Evolutionary conservation across 2,797 vertebrate genomes (phyloP), one percentile per base, ranked within the genome.

Genomic region (Delichon dasypus): DNA sequence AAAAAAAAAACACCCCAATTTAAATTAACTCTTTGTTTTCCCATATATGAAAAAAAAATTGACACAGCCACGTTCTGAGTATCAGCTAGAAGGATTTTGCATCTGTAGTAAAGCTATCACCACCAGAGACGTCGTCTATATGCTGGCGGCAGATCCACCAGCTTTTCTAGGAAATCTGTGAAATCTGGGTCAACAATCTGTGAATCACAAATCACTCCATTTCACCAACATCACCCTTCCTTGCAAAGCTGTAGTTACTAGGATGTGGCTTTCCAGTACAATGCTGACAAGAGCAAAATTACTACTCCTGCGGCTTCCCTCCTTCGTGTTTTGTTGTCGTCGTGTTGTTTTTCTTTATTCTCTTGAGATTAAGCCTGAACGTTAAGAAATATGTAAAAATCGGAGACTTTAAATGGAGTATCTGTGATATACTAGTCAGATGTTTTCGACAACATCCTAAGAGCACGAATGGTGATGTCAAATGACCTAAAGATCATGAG

Each of bases 131-230:
- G 32, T 61, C 54, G 73, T 78, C 74, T 70, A 7, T 65, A 22
- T 34, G 30, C 25, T 40, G 66, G 32, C 55, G 53, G 32, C 42
- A 86, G 48, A 90, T 62, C 66, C 76, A 86, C 17, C 34, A 61
- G 48, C 42, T 92, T 80, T 89, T 80, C 77, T 74, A 82, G 61
- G 81, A 95, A 95, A 64, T 53, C 50, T 82, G 29, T 44, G 34
- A 80, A 83, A 88, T 50, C 34, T 68, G 50, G 34, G 51, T 80
- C 88, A 91, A 65, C 53, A 73, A 55, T 55, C 44, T 75, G 64
- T 72, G 88, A 60, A 95, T 88, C 40, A 62, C 40, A 60, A 85
- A 74, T 32, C 18, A 6, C 34, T 79, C 55, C 4, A 25, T 86
- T 90, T 75, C 55, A 79, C 48, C 58, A 70, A 20, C 23, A 38